Evolutionary conservation across 2,888 invertebrate genomes (phyloP).

Genomic region (Panzeria rudis): DNA sequence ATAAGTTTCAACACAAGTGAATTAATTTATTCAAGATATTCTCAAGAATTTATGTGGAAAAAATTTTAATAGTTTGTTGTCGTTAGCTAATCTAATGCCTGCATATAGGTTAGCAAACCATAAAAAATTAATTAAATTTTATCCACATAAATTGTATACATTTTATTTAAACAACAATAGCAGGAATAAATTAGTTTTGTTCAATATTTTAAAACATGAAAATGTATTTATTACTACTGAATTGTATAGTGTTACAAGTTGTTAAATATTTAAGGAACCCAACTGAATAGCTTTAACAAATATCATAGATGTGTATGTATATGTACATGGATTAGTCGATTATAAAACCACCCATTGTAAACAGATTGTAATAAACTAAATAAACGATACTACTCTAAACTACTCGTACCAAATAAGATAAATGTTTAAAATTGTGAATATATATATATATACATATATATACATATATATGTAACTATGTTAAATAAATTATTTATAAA

Average conservation of each 20-base stretch:
- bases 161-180: background rate
- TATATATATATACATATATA: no score
- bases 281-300: slow-evolving; percentile 69
- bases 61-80: no score
- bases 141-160: slow-evolving; percentile 8
- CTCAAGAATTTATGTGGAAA: no score
- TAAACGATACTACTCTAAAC: background rate
- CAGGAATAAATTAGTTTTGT: no score
- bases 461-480: background rate
- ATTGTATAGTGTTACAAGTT: background rate
- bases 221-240: background rate
- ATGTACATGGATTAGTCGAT: background rate
- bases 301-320: slow-evolving; percentile 57
- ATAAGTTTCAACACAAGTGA: slow-evolving; percentile 2
- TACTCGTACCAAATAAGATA: background rate
- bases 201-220: background rate
- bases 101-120: no score
- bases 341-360: slow-evolving; percentile 5
- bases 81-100: no score
- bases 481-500: slow-evolving; percentile 16
- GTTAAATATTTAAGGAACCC: slow-evolving; percentile 33
- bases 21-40: no score
- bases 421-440: background rate
- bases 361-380: background rate
- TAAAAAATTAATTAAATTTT: no score